Conservation (phyloP, 2,888 invertebrate genomes). For the Deroplatys truncata region DNA sequence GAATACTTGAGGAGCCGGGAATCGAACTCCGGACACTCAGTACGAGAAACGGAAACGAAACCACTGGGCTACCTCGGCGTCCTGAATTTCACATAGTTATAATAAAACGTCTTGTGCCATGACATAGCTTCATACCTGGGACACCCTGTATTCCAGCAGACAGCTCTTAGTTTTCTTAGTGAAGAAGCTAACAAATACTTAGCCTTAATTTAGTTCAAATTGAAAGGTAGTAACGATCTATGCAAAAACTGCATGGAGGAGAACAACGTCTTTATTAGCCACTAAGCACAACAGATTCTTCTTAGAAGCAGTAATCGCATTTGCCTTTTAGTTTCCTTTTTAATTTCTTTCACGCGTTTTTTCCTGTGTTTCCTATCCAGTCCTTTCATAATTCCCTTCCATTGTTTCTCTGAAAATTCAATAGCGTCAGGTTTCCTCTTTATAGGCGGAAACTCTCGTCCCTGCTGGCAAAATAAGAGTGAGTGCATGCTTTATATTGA, state of each 20-base stretch:
- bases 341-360: not conserved
- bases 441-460: not conserved
- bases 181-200: too few relatives aligned
- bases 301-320: not conserved
- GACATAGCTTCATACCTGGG: too few relatives aligned
- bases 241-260: too few relatives aligned
- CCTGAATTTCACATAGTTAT: too few relatives aligned
- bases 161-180: too few relatives aligned
- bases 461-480: not conserved
- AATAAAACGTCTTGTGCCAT: too few relatives aligned
- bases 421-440: not conserved
- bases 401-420: not conserved
- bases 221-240: not conserved
- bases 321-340: not conserved
- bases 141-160: too few relatives aligned
- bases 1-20: too few relatives aligned
- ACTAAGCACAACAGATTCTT: not conserved
- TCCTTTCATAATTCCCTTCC: slow-evolving; percentile 1
- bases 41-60: too few relatives aligned
- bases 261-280: not conserved
- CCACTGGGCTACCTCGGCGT: too few relatives aligned
- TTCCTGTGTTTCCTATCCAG: slow-evolving; percentile 1
- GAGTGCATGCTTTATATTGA: not conserved
- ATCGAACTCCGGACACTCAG: too few relatives aligned
- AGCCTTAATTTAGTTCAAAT: not conserved